Conservation (phyloP, 1,140 invertebrate genomes). For the Thaumetopoea pityocampa region DNA sequence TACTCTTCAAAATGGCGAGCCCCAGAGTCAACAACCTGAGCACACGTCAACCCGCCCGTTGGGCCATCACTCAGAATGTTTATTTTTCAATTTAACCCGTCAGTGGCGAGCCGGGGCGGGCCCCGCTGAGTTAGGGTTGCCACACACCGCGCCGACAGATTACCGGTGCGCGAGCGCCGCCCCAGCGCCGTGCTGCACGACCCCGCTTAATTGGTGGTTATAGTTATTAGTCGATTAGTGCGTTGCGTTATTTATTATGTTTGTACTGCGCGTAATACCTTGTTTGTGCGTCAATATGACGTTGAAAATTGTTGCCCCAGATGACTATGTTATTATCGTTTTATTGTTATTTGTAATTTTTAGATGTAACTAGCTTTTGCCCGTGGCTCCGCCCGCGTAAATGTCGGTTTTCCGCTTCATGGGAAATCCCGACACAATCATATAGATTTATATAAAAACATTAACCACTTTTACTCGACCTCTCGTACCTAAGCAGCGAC, state of each 20-base stretch:
- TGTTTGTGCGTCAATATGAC: constrained; percentile 4
- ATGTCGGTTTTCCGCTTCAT: too few species aligned
- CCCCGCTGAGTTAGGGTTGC: constrained; percentile 49
- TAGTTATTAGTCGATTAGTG: constrained; percentile 19
- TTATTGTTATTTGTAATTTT: too few species aligned
- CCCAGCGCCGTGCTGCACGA: constrained; percentile 1
- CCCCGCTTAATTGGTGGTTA: constrained; percentile 18
- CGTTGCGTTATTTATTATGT: constrained; percentile 15
- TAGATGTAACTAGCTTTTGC: too few species aligned
- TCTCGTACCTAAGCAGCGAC: too few species aligned
- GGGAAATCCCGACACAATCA: too few species aligned
- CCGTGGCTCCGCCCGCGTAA: too few species aligned
- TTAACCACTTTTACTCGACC: too few species aligned
- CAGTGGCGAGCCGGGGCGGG: constrained; percentile 28
- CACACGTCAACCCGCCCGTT: constrained; percentile 26
- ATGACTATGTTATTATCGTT: too few species aligned
- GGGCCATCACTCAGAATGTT: constrained; percentile 46
- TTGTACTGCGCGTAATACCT: constrained; percentile 8
- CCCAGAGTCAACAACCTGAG: constrained; percentile 47
- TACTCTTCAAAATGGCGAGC: constrained; percentile 28
- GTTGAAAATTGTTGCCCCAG: too few species aligned
- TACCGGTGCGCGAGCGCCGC: constrained; percentile 22
- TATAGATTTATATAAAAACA: too few species aligned
- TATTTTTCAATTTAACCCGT: constrained; percentile 66
- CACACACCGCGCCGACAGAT: constrained; percentile 54